Conservation (phyloP, 2,113 vertebrate genomes). For the Diphyllodes magnificus region DNA sequence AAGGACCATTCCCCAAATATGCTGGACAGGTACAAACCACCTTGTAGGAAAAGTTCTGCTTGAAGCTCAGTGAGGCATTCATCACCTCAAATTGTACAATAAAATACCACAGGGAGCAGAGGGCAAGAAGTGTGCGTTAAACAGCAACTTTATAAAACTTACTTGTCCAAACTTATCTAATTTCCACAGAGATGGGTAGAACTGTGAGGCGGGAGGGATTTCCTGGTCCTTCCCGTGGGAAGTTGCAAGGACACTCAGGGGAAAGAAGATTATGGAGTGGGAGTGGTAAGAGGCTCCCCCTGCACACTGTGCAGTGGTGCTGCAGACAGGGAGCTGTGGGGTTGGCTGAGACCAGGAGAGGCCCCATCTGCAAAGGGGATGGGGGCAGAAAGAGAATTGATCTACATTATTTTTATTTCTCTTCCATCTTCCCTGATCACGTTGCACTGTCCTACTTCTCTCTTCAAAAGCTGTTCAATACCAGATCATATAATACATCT, state of each 20-base stretch:
- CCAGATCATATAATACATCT: not conserved
- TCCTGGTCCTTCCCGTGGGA: not conserved
- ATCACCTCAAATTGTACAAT: too few relatives aligned
- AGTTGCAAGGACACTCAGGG: not conserved
- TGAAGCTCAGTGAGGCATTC: not conserved
- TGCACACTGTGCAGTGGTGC: not conserved
- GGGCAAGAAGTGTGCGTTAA: not conserved
- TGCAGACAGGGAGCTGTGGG: not conserved
- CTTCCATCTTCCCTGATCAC: not conserved
- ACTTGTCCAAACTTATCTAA: not conserved
- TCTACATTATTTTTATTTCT: not conserved
- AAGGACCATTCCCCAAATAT: conserved; percentile 67
- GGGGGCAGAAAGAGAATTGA: not conserved
- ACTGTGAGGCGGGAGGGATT: not conserved
- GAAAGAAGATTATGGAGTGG: not conserved
- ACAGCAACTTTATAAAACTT: not conserved
- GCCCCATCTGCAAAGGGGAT: not conserved
- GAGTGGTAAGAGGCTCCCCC: too few relatives aligned
- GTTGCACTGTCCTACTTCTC: not conserved
- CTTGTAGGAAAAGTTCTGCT: not conserved
- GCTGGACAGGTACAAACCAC: conserved; percentile 62
- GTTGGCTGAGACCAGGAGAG: not conserved
- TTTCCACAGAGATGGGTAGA: not conserved
- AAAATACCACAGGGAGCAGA: not conserved
- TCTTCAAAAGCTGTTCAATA: conserved; percentile 56